A percentile compares a stretch with the other conserved stretches of the same genome.
Evolutionary conservation across 2,113 vertebrate genomes (phyloP).

Genomic region (Scophthalmus maximus): DNA sequence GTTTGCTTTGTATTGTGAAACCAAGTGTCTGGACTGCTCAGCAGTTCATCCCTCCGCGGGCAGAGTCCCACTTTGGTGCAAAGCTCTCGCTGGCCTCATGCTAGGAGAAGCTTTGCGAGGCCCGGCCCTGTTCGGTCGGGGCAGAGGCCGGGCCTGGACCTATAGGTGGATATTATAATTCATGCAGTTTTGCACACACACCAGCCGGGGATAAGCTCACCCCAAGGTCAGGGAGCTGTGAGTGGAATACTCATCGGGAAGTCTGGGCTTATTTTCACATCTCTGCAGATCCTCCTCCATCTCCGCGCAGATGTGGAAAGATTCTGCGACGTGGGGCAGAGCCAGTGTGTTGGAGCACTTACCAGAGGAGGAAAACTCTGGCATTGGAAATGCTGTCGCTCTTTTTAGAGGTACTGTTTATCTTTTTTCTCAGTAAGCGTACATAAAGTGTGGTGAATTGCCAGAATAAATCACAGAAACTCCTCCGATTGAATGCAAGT

Average conservation of each 20-base stretch:
- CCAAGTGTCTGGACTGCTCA: constrained; percentile 37
- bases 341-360: constrained; percentile 30
- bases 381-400: constrained; percentile 1
- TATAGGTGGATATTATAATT: constrained; percentile 79
- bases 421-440: constrained; percentile 9
- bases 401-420: constrained; percentile 23
- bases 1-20: constrained; percentile 42
- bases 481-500: neutral
- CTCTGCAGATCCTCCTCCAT: constrained; percentile 63
- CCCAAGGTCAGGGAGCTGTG: constrained; percentile 83
- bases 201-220: constrained; percentile 77
- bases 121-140: constrained; percentile 62
- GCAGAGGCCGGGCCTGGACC: constrained; percentile 58
- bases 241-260: constrained; percentile 83
- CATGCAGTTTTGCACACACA: constrained; percentile 74
- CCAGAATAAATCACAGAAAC: constrained; percentile 2
- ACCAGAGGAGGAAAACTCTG: constrained; percentile 37
- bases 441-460: neutral
- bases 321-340: constrained; percentile 29
- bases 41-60: constrained; percentile 44
- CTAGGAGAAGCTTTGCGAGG: constrained; percentile 44
- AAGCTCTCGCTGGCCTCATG: constrained; percentile 46
- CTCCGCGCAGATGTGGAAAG: constrained; percentile 61
- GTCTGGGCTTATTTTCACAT: constrained; percentile 70
- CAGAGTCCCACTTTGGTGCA: constrained; percentile 36